Base-by-base conservation (phyloP, 2,888 invertebrate species). In the Steinernema hermaphroditum region DNA sequence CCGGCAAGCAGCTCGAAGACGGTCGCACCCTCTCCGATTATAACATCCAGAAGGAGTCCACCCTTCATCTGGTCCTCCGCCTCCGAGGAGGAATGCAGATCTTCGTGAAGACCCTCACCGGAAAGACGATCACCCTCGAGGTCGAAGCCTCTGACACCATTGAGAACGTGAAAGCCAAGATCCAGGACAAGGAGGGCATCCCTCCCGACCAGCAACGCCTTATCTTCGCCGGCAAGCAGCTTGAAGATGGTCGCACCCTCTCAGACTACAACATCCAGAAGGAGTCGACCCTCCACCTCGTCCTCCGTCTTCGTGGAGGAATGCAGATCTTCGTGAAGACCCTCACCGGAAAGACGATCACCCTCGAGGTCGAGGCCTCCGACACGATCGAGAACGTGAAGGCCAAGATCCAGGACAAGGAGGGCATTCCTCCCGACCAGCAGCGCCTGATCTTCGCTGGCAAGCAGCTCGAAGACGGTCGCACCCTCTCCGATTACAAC, bases 321-420 rank as follows among this genome's bases (percentile, higher is more conserved):
- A 94, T 94, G 94, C 95, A 96, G 91, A 95, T 96, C 89, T 96
- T 94, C 88, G 94, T 94, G 79, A 94, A 94, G 90, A 94, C 94
- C 83, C 90, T 94, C 68, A 93, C 93, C 85, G 94, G 94, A 85
- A 94, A 94, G 89, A 94, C 94, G 71, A 80, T 80, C 77, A 80
- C 80, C 54, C 76, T 80, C 19, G 80, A 80, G 50, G 80, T 80
- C 71, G 80, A 80, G 49, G 78, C 80, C 8, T 78, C 78, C 22
- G 80, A 80, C 74, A 80, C 80, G 70, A 80, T 78, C 62, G 80
- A 80, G 68, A 80, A 80, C 57, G 80, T 80, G 24, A 80, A 80
- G 74, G 80, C 80, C 74, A 80, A 80, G 77, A 80, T 80, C 72
- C 80, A 80, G 62, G 80, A 80, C 71, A 80, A 80, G 75, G 80